Conservation (phyloP, 2,797 vertebrate species). For the Staurois parvus region DNA sequence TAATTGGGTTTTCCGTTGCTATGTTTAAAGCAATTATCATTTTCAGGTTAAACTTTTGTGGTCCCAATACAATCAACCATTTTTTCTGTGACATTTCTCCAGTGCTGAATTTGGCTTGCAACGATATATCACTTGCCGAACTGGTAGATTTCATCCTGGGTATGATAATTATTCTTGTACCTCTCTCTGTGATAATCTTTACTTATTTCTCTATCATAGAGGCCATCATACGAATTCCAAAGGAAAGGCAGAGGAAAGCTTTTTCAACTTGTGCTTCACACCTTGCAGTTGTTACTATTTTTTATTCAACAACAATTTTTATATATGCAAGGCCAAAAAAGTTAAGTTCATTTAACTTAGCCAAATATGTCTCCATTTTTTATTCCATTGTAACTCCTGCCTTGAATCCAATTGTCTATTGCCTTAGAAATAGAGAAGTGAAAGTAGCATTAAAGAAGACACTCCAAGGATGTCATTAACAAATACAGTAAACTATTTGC, state of each 20-base stretch:
- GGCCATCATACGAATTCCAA: constrained; percentile 65
- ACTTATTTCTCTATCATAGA: constrained; percentile 67
- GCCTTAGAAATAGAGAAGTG: constrained; percentile 67
- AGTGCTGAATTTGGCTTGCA: constrained; percentile 69
- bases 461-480: too few species aligned
- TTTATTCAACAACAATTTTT: constrained; percentile 67
- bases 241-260: constrained; percentile 66
- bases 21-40: constrained; percentile 68
- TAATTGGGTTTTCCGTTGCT: constrained; percentile 66
- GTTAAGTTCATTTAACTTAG: constrained; percentile 66
- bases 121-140: constrained; percentile 67
- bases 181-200: constrained; percentile 64
- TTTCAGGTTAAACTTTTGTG: constrained; percentile 66
- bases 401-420: constrained; percentile 70
- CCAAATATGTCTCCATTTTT: constrained; percentile 69
- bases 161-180: constrained; percentile 66
- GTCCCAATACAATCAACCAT: too few species aligned
- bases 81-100: constrained; percentile 62
- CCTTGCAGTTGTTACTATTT: constrained; percentile 68
- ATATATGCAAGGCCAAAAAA: constrained; percentile 69
- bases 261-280: constrained; percentile 71
- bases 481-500: too few species aligned
- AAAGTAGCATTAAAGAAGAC: constrained; percentile 60
- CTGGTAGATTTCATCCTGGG: constrained; percentile 69
- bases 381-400: constrained; percentile 69